Evolutionary conservation across 2,113 vertebrate species (phyloP).

Genomic region (Podiceps cristatus): DNA sequence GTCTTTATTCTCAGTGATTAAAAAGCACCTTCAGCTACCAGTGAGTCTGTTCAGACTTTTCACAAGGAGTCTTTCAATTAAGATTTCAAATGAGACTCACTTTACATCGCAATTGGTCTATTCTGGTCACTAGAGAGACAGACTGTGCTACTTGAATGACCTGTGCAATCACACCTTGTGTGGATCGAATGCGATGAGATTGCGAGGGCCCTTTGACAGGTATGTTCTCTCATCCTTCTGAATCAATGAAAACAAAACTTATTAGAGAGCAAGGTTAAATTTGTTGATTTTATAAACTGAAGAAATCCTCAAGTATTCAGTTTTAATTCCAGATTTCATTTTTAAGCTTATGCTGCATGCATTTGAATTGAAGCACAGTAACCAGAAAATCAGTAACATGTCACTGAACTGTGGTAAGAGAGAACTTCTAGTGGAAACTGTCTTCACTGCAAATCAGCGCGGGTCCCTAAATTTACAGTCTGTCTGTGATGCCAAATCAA

Average conservation of each 20-base stretch:
- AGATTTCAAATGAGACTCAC: conserved; percentile 2
- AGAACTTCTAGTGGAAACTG: neutral
- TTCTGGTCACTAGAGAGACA: neutral
- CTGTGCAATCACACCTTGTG: neutral
- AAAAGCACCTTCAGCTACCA: conserved; percentile 36
- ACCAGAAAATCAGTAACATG: neutral
- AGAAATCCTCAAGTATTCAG: neutral
- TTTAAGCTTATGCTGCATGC: rapidly evolving
- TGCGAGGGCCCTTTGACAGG: rapidly evolving
- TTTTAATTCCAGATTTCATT: neutral
- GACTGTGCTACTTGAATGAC: neutral
- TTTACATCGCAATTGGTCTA: neutral
- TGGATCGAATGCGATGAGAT: neutral
- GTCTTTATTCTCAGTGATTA: conserved; percentile 59
- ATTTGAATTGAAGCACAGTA: neutral
- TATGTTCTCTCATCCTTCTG: neutral
- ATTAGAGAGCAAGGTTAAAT: too few relatives aligned
- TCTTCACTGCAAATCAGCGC: neutral
- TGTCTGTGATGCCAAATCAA: neutral
- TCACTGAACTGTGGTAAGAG: neutral
- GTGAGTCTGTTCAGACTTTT: conserved; percentile 2
- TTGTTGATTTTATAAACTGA: rapidly evolving
- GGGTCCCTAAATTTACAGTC: neutral
- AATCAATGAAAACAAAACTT: neutral
- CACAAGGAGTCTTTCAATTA: conserved; percentile 52